Evolutionary conservation across 2,888 invertebrate species (phyloP).

Genomic region (Gonocerus acuteangulatus): DNA sequence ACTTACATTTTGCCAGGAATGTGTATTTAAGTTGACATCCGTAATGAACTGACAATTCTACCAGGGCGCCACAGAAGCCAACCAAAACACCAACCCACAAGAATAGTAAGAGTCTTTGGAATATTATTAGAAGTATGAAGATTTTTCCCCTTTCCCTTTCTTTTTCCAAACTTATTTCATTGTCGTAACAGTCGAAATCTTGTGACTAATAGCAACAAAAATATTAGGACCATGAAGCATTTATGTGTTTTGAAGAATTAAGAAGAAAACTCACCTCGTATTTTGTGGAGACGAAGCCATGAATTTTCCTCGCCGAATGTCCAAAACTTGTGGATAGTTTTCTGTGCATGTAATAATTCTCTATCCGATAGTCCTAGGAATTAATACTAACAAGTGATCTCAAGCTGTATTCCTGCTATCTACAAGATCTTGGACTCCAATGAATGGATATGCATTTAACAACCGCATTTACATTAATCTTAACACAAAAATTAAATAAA

Average conservation of each 20-base stretch:
- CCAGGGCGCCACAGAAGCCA: not conserved
- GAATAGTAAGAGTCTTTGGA: conserved; percentile 2
- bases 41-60: not conserved
- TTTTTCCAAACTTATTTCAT: not conserved
- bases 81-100: not conserved
- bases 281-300: not conserved
- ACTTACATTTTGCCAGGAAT: not conserved
- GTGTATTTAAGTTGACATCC: not conserved
- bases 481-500: no score
- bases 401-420: no score
- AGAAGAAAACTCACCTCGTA: not conserved
- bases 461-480: no score
- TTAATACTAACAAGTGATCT: no score
- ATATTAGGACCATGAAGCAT: not conserved
- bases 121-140: not conserved
- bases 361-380: no score
- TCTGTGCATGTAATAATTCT: no score
- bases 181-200: not conserved
- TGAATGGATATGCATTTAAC: no score
- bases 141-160: not conserved
- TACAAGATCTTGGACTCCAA: no score
- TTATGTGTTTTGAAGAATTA: not conserved
- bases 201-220: not conserved
- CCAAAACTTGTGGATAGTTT: no score
- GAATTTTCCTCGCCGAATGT: no score